These are phyloP conservation scores for Atlantisia rogersi DNA, from an alignment of 2,113 vertebrate species.

Conservation along the genomic window DNA sequence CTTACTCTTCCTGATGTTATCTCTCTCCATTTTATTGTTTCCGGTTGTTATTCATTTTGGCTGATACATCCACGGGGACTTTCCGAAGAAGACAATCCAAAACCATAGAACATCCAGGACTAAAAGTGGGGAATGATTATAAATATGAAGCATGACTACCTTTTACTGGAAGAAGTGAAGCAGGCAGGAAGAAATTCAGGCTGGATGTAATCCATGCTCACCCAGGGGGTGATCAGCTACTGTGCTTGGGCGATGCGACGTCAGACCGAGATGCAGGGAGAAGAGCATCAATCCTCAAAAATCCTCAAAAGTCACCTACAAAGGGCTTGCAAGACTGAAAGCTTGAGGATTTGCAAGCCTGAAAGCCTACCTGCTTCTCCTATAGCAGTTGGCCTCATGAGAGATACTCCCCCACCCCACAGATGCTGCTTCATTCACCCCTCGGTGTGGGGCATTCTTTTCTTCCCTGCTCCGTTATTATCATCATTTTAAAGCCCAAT, in stretches of 20 bases:
- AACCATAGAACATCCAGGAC: constrained; percentile 36
- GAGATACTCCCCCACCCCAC: neutral
- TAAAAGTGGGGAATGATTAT: neutral
- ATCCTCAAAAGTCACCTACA: neutral
- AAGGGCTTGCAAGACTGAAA: neutral
- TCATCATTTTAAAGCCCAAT: neutral
- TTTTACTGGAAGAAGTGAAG: constrained; percentile 57
- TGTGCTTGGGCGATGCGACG: fast-evolving
- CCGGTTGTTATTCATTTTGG: constrained; percentile 50
- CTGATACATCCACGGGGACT: constrained; percentile 44
- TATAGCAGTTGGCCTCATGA: neutral
- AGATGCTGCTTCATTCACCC: fast-evolving
- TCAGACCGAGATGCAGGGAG: neutral
- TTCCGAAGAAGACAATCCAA: constrained; percentile 56
- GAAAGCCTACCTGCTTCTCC: neutral
- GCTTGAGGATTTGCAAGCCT: neutral
- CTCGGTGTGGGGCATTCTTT: neutral
- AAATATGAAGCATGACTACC: neutral
- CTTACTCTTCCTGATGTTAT: constrained; percentile 53
- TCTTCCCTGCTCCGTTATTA: neutral
- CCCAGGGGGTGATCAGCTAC: neutral
- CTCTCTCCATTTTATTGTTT: constrained; percentile 44
- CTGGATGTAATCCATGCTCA: neutral
- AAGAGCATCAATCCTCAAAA: neutral
- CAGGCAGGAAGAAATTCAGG: neutral